These are phyloP conservation scores for Callimorpha dominula DNA, from an alignment of 2,888 invertebrate species.

Conservation along the genomic window DNA sequence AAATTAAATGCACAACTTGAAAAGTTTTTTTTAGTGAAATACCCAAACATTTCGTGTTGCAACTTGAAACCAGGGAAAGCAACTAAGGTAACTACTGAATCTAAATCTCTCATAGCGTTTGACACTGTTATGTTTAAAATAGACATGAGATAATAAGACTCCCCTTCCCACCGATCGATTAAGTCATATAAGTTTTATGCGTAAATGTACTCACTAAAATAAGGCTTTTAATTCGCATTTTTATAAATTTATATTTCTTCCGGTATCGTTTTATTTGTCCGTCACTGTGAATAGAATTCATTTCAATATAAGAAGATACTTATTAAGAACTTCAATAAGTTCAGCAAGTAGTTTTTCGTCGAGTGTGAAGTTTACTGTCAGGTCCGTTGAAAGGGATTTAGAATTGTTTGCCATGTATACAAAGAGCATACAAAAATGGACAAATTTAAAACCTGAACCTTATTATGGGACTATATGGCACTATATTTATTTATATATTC, in stretches of 20 bases:
- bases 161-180: too few species aligned
- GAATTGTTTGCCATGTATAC: too few species aligned
- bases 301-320: neutral
- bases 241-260: constrained; percentile 88
- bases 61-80: neutral
- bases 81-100: neutral
- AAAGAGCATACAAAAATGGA: too few species aligned
- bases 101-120: neutral
- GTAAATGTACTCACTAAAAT: constrained; percentile 86
- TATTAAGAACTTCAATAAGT: neutral
- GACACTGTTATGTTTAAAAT: neutral
- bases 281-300: constrained; percentile 44
- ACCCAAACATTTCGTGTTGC: too few species aligned
- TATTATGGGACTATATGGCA: too few species aligned
- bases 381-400: neutral
- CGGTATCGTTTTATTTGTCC: constrained; percentile 84
- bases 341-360: neutral
- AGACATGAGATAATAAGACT: too few species aligned
- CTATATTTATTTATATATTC: too few species aligned
- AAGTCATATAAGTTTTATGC: too few species aligned
- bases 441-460: too few species aligned
- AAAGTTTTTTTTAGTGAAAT: too few species aligned
- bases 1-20: too few species aligned
- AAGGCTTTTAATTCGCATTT: constrained; percentile 88
- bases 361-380: neutral